Conservation (phyloP, 2,888 invertebrate species). For the Steinernema carpocapsae region DNA sequence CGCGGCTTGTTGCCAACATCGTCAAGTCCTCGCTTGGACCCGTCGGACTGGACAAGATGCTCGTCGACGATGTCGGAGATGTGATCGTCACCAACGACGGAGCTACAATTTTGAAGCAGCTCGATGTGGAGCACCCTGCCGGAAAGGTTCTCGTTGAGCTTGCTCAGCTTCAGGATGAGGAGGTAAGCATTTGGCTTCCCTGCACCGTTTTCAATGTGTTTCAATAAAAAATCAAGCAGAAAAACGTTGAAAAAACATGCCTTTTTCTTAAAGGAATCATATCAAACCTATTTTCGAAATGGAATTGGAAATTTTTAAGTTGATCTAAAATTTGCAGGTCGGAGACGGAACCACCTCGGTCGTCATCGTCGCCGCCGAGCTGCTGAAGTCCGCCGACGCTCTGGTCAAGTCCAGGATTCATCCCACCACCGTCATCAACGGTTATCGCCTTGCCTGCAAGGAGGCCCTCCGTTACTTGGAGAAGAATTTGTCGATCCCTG, state of each 20-base stretch:
- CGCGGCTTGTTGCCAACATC: slow-evolving; percentile 96
- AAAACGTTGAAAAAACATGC: no score
- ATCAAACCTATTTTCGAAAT: no score
- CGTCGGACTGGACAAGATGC: slow-evolving; percentile 98
- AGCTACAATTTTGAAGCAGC: slow-evolving; percentile 84
- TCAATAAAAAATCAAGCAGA: no score
- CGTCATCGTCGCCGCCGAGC: slow-evolving; percentile 79
- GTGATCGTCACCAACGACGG: slow-evolving; percentile 96
- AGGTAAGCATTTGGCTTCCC: slow-evolving; percentile 70
- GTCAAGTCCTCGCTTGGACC: slow-evolving; percentile 98
- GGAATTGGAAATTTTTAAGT: no score
- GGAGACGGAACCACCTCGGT: slow-evolving; percentile 99
- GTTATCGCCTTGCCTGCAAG: slow-evolving; percentile 97
- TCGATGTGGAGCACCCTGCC: slow-evolving; percentile 99
- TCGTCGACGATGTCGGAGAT: slow-evolving; percentile 94
- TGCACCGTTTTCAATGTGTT: no score
- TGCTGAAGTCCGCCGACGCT: slow-evolving; percentile 92
- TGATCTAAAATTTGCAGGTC: slow-evolving; percentile 70
- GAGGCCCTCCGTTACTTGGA: slow-evolving; percentile 73
- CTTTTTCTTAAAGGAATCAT: no score
- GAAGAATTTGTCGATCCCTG: slow-evolving; percentile 89
- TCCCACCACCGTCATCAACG: slow-evolving; percentile 97
- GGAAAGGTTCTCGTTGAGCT: slow-evolving; percentile 93
- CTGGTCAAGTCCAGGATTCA: slow-evolving; percentile 93
- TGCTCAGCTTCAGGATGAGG: slow-evolving; percentile 96